Evolutionary conservation across 2,888 invertebrate genomes (phyloP).

Genomic region (Embidobia sp.): DNA sequence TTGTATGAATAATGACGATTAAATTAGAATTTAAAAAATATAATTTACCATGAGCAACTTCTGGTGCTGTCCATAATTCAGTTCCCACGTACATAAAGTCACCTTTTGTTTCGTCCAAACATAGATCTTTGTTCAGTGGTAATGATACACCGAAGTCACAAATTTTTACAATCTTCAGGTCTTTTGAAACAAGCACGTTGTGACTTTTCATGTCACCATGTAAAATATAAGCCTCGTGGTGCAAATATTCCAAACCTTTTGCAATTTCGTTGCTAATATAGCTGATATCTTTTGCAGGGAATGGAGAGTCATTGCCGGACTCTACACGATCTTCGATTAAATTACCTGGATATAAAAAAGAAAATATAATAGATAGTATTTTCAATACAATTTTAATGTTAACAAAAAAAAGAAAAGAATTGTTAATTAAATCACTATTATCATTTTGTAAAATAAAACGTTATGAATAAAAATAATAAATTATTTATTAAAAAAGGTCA

Average conservation of each 20-base stretch:
- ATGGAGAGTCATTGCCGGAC: slow-evolving; percentile 82
- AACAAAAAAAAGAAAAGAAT: no score
- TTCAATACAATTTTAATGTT: no score
- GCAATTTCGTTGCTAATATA: slow-evolving; percentile 87
- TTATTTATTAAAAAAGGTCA: not conserved
- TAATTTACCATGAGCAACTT: slow-evolving; percentile 84
- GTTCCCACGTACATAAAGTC: slow-evolving; percentile 88
- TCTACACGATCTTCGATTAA: slow-evolving; percentile 87
- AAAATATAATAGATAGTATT: no score
- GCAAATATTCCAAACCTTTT: slow-evolving; percentile 89
- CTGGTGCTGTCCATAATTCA: slow-evolving; percentile 90
- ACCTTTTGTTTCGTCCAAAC: slow-evolving; percentile 82
- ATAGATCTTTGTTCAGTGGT: slow-evolving; percentile 85
- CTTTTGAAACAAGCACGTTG: slow-evolving; percentile 89
- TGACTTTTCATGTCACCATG: slow-evolving; percentile 94
- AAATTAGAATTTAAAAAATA: no score
- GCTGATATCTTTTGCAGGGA: slow-evolving; percentile 85
- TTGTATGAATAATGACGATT: no score
- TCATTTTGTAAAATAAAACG: no score
- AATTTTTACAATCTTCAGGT: slow-evolving; percentile 89
- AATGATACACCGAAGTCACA: slow-evolving; percentile 94
- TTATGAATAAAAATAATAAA: slow-evolving; percentile 6
- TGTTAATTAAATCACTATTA: no score
- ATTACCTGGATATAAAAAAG: no score
- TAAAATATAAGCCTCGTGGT: slow-evolving; percentile 86